These are phyloP conservation scores for Probaryconus sp. DNA, from an alignment of 1,140 invertebrate species.

Conservation along the genomic window DNA sequence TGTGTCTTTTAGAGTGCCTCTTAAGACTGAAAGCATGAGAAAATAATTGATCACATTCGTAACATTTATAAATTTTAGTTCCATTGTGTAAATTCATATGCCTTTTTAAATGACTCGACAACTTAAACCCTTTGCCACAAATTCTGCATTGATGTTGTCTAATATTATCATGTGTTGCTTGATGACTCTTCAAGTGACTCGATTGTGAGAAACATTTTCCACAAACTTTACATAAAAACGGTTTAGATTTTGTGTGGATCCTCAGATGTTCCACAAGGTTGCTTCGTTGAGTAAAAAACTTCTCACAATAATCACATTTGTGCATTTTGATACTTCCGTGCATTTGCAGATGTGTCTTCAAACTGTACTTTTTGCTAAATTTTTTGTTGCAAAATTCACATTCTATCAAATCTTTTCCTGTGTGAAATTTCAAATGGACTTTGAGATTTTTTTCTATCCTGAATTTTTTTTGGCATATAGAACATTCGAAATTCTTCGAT, in stretches of 20 bases:
- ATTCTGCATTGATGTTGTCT: constrained; percentile 73
- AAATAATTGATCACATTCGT: constrained; percentile 76
- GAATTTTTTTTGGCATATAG: constrained; percentile 70
- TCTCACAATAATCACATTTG: constrained; percentile 78
- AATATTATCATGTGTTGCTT: constrained; percentile 70
- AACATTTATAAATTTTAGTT: constrained; percentile 74
- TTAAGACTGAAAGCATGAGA: constrained; percentile 76
- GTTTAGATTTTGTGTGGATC: constrained; percentile 79
- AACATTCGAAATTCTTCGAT: constrained; percentile 66
- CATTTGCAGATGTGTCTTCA: constrained; percentile 72
- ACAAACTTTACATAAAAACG: constrained; percentile 77
- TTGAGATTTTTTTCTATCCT: constrained; percentile 70
- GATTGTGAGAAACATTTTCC: constrained; percentile 75
- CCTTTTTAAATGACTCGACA: constrained; percentile 73
- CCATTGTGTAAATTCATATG: constrained; percentile 72
- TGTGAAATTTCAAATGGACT: constrained; percentile 72
- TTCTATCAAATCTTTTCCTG: constrained; percentile 67
- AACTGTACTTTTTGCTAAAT: constrained; percentile 71
- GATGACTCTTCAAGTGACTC: constrained; percentile 75
- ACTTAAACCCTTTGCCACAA: constrained; percentile 76
- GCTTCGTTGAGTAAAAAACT: constrained; percentile 77
- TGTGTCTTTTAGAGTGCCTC: constrained; percentile 74
- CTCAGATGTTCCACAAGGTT: constrained; percentile 78
- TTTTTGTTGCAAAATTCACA: constrained; percentile 78
- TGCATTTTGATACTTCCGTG: constrained; percentile 72